Conservation (phyloP, 1,140 invertebrate genomes). For the Bombus waltoni region DNA sequence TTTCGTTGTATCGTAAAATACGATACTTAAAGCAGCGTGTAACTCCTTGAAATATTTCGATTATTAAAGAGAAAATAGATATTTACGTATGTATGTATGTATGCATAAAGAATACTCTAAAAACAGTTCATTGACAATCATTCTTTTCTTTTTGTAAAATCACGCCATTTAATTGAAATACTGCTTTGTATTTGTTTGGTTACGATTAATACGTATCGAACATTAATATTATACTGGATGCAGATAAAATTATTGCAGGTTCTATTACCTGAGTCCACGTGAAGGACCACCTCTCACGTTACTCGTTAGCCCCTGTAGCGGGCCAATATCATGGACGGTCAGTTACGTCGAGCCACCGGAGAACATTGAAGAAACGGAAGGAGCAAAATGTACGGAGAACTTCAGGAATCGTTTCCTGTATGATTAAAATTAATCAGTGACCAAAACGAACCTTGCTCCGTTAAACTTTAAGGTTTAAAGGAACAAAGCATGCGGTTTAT, state of each 20-base stretch:
- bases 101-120: too few relatives aligned
- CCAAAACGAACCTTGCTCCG: neutral
- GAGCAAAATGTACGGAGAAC: conserved; percentile 67
- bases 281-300: conserved; percentile 79
- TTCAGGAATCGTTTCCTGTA: too few relatives aligned
- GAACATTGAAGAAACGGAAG: conserved; percentile 75
- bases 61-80: too few relatives aligned
- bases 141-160: neutral
- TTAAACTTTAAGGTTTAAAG: neutral
- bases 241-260: conserved; percentile 81
- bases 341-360: conserved; percentile 80
- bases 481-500: neutral
- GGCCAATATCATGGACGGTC: conserved; percentile 80
- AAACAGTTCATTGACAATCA: too few relatives aligned
- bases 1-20: neutral
- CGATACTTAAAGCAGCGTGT: neutral
- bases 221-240: conserved; percentile 80
- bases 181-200: conserved; percentile 5
- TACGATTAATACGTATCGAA: conserved; percentile 45
- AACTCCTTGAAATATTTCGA: too few relatives aligned
- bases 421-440: neutral
- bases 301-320: conserved; percentile 80
- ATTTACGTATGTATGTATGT: too few relatives aligned
- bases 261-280: conserved; percentile 80
- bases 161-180: neutral